These are phyloP conservation scores for Eupithecia abbreviata DNA, from an alignment of 2,888 invertebrate genomes.

Conservation along the genomic window DNA sequence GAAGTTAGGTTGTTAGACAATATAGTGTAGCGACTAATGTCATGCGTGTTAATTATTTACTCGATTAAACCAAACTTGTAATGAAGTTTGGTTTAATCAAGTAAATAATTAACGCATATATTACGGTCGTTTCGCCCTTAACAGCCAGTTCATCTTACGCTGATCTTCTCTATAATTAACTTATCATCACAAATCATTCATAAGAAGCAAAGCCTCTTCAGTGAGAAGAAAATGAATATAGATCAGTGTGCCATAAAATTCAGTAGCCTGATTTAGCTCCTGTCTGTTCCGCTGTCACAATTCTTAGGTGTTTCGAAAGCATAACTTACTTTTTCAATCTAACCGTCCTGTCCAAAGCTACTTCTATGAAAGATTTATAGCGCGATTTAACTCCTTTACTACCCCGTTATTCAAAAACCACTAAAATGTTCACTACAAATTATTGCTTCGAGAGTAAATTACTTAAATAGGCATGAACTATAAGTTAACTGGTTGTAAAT, in stretches of 20 bases:
- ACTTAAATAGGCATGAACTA: slow-evolving; percentile 10
- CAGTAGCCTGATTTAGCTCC: neutral
- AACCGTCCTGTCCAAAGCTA: neutral
- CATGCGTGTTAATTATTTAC: too few relatives aligned
- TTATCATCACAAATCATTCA: too few relatives aligned
- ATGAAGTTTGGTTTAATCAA: too few relatives aligned
- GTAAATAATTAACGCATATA: too few relatives aligned
- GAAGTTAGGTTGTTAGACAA: too few relatives aligned
- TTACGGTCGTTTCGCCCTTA: too few relatives aligned
- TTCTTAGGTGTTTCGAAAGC: neutral
- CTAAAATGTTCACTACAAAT: slow-evolving; percentile 10
- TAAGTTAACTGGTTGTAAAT: slow-evolving; percentile 12
- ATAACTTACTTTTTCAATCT: slow-evolving; percentile 2
- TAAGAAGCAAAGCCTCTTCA: too few relatives aligned
- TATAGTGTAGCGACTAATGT: too few relatives aligned
- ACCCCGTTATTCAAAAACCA: slow-evolving; percentile 7
- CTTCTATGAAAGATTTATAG: neutral
- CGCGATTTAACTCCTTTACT: neutral
- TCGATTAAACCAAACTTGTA: too few relatives aligned
- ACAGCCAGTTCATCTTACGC: too few relatives aligned
- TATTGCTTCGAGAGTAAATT: slow-evolving; percentile 3
- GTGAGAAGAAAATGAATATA: neutral
- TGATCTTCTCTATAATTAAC: too few relatives aligned
- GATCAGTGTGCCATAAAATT: neutral
- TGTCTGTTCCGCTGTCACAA: neutral